Percentiles rank a stretch among this genome's conserved stretches.
These are phyloP conservation scores for human DNA, from an alignment of 2,113 vertebrate species.

Conservation along the genomic window DNA sequence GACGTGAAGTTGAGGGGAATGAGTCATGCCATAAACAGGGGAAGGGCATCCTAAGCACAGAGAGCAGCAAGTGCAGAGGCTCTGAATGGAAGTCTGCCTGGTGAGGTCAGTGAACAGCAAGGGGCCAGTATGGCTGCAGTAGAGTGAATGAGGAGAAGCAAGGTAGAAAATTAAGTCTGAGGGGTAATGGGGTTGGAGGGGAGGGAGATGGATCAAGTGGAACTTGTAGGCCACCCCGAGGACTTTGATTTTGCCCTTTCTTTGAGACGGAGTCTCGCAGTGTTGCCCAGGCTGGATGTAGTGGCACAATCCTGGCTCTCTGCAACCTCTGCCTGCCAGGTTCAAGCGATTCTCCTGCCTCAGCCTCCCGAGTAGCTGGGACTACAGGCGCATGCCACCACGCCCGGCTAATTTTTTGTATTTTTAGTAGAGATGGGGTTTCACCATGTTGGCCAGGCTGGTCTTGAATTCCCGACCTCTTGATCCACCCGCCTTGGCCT, in stretches of 20 bases:
- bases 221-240: neutral
- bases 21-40: neutral
- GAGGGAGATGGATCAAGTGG: neutral
- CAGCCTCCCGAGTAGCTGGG: too few species aligned
- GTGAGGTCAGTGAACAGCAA: neutral
- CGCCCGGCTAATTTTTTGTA: too few species aligned
- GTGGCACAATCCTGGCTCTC: too few species aligned
- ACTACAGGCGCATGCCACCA: too few species aligned
- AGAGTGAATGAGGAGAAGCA: neutral
- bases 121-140: neutral
- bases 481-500: too few species aligned
- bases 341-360: too few species aligned
- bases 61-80: neutral
- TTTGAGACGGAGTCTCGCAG: too few species aligned
- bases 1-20: neutral
- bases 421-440: too few species aligned
- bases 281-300: too few species aligned
- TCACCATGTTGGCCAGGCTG: too few species aligned
- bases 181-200: neutral
- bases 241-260: neutral
- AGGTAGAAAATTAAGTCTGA: neutral
- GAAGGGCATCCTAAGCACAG: neutral
- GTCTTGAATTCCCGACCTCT: too few species aligned
- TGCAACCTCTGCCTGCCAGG: too few species aligned
- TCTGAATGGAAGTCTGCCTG: neutral